These are phyloP conservation scores for Gallinago media DNA, from an alignment of 2,113 vertebrate genomes.

Conservation along the genomic window DNA sequence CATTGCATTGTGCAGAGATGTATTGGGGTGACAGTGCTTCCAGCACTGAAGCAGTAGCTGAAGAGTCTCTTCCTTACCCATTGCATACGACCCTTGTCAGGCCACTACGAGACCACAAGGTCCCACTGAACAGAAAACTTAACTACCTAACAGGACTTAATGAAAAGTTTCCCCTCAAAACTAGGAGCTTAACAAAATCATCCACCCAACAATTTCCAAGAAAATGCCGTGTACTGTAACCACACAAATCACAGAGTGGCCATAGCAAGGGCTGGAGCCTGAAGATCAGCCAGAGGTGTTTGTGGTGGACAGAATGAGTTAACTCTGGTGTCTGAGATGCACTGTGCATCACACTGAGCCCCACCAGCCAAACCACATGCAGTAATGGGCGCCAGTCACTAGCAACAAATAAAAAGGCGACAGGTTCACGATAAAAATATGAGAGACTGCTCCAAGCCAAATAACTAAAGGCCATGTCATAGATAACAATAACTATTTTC, in stretches of 20 bases:
- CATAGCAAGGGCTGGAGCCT: background rate
- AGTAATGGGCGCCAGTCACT: background rate
- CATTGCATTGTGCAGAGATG: background rate
- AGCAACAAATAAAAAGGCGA: background rate
- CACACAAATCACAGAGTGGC: background rate
- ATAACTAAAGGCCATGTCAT: background rate
- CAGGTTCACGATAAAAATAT: constrained; percentile 17
- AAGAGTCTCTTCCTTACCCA: background rate
- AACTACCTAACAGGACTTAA: background rate
- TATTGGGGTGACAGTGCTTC: background rate
- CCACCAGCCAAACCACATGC: background rate
- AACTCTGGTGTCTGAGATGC: background rate
- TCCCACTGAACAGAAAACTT: background rate
- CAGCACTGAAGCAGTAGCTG: background rate
- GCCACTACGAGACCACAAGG: background rate
- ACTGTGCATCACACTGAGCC: background rate
- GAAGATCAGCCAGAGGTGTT: background rate
- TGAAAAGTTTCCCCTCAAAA: background rate
- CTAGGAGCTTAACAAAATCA: background rate
- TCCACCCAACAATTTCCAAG: background rate
- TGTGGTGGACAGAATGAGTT: background rate
- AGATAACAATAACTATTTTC: background rate
- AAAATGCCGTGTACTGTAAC: background rate
- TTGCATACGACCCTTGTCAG: background rate
- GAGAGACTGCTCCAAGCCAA: background rate